Evolutionary conservation across 2,888 invertebrate species (phyloP).

Genomic region (Dromius quadrimaculatus): DNA sequence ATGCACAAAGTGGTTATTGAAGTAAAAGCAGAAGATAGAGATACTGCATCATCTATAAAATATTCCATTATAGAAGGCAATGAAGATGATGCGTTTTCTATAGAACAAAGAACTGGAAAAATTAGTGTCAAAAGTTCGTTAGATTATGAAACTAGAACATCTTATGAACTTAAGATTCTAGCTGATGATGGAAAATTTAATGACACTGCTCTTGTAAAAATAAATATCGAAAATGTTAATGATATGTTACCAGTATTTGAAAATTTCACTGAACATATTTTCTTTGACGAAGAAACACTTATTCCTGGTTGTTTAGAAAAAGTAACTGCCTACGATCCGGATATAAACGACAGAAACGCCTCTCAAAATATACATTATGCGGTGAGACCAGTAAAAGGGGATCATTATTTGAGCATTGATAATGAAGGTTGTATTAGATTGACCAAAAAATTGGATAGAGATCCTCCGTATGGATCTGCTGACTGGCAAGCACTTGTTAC

Average conservation of each 20-base stretch:
- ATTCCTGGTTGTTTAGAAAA: constrained; percentile 78
- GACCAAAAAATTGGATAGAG: constrained; percentile 84
- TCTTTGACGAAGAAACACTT: constrained; percentile 80
- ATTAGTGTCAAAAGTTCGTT: constrained; percentile 82
- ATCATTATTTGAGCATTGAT: constrained; percentile 78
- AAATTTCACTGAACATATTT: constrained; percentile 77
- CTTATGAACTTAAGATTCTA: constrained; percentile 84
- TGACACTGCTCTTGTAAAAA: constrained; percentile 85
- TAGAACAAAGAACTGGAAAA: constrained; percentile 87
- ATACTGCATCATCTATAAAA: constrained; percentile 87
- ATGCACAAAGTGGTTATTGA: constrained; percentile 86
- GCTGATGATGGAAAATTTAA: constrained; percentile 88
- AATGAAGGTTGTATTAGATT: constrained; percentile 78
- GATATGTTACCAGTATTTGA: constrained; percentile 91
- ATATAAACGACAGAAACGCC: constrained; percentile 80
- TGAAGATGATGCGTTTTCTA: constrained; percentile 85
- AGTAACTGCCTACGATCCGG: constrained; percentile 86
- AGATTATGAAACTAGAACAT: constrained; percentile 88
- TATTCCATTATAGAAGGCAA: constrained; percentile 93
- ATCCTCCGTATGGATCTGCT: constrained; percentile 87
- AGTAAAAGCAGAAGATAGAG: constrained; percentile 88
- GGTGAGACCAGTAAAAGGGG: constrained; percentile 79
- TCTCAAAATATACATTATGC: constrained; percentile 84
- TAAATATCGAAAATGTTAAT: constrained; percentile 90
- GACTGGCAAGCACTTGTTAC: constrained; percentile 81